Evolutionary conservation across 2,113 vertebrate species (phyloP).

Genomic region (Symphodus melops): DNA sequence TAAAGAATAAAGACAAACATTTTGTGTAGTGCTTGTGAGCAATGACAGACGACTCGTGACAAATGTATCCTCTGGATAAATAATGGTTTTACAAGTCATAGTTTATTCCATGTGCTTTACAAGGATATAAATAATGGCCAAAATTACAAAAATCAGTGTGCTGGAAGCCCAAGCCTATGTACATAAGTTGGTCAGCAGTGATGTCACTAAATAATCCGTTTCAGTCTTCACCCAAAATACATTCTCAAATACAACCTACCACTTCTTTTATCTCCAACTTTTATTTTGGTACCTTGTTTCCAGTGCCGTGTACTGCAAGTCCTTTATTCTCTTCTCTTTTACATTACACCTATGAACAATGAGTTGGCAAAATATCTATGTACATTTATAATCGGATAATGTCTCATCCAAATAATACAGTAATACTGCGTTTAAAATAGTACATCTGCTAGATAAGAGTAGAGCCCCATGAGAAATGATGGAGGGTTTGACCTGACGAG

Average conservation of each 20-base stretch:
- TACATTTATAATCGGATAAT: constrained; percentile 89
- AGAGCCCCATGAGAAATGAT: constrained; percentile 89
- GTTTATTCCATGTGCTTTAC: constrained; percentile 99
- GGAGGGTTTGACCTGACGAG: constrained; percentile 88
- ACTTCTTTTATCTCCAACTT: constrained; percentile 51
- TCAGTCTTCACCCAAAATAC: constrained; percentile 84
- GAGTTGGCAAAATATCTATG: constrained; percentile 98
- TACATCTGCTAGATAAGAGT: constrained; percentile 90
- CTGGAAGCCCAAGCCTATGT: constrained; percentile 99
- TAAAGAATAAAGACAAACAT: neutral
- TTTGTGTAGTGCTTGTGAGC: neutral
- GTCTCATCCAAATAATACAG: constrained; percentile 92
- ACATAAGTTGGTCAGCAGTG: constrained; percentile 92
- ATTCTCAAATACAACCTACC: constrained; percentile 79
- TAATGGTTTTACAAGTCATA: constrained; percentile 90
- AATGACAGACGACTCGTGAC: constrained; percentile 16
- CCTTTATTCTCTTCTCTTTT: constrained; percentile 81
- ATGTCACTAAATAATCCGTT: constrained; percentile 85
- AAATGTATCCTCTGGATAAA: constrained; percentile 37
- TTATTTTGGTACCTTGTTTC: constrained; percentile 89
- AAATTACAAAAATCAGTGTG: constrained; percentile 98
- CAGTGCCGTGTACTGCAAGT: constrained; percentile 85
- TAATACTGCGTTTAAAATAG: constrained; percentile 95
- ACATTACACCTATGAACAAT: constrained; percentile 97
- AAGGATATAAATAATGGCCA: constrained; percentile 99